Percentiles rank a stretch among this genome's conserved stretches.
These are phyloP conservation scores for Ophioninae sp. DNA, from an alignment of 2,888 invertebrate species.

Conservation along the genomic window DNA sequence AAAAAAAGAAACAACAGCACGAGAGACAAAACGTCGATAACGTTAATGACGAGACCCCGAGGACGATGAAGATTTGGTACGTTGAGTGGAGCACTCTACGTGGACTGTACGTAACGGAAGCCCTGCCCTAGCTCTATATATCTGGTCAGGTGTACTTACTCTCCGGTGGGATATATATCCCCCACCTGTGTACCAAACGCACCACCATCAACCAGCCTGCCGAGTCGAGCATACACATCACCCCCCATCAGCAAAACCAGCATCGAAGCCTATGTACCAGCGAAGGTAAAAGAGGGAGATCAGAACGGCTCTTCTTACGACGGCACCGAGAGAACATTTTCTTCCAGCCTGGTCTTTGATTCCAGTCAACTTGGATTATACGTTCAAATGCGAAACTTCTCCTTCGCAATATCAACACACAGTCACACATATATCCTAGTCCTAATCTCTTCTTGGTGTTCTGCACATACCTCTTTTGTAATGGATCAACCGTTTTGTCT, in stretches of 20 bases:
- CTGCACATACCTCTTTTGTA: conserved; percentile 14
- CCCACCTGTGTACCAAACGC: conserved; percentile 65
- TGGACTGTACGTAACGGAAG: conserved; percentile 81
- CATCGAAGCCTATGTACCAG: conserved; percentile 52
- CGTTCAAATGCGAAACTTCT: conserved; percentile 25
- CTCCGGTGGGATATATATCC: conserved; percentile 78
- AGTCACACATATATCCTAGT: background rate
- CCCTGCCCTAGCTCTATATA: conserved; percentile 82
- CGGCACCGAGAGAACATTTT: conserved; percentile 62
- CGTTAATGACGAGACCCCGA: conserved; percentile 36
- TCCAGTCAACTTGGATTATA: conserved; percentile 32
- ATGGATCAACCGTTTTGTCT: background rate
- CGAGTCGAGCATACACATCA: conserved; percentile 25
- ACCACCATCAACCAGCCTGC: conserved; percentile 45
- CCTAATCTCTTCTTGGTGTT: conserved; percentile 5
- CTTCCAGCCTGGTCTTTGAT: conserved; percentile 40
- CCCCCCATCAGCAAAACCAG: conserved; percentile 46
- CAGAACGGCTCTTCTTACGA: conserved; percentile 47
- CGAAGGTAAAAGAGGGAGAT: conserved; percentile 54
- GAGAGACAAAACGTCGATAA: conserved; percentile 26
- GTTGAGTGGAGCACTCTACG: conserved; percentile 77
- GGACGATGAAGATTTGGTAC: conserved; percentile 54
- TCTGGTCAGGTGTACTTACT: conserved; percentile 80
- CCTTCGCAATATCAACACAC: background rate
- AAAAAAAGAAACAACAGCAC: conserved; percentile 1